Evolutionary conservation across 2,113 vertebrate genomes (phyloP).

Genomic region (Lagopus leucura): DNA sequence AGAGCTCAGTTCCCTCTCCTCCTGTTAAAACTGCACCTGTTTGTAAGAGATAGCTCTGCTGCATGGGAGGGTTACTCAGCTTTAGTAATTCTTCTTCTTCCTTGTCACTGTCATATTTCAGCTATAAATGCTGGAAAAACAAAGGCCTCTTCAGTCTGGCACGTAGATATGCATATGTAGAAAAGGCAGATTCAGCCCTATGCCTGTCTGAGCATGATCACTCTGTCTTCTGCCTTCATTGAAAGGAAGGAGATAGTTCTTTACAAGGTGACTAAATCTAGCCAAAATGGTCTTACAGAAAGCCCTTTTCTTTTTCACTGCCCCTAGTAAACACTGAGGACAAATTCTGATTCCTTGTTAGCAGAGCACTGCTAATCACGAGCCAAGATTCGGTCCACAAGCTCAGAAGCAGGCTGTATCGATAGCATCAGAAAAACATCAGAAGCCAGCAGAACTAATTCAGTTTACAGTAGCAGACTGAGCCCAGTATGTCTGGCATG

Average conservation of each 20-base stretch:
- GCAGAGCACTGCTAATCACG: not conserved
- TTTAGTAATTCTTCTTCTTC: constrained; percentile 28
- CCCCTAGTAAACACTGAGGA: not conserved
- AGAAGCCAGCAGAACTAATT: not conserved
- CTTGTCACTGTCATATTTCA: not conserved
- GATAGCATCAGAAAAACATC: not conserved
- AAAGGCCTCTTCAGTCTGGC: not conserved
- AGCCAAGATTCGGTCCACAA: not conserved
- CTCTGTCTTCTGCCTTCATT: not conserved
- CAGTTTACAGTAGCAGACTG: not conserved
- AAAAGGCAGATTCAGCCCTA: not conserved
- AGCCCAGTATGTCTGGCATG: not conserved
- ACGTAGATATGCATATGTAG: not conserved
- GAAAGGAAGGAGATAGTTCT: not conserved
- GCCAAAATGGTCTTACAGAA: not conserved
- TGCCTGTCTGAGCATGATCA: not conserved
- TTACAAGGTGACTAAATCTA: not conserved
- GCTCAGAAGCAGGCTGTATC: not conserved
- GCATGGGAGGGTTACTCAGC: constrained; percentile 8
- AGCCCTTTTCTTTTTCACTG: not conserved
- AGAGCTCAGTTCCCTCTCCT: constrained; percentile 18
- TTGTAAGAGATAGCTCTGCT: constrained; percentile 37
- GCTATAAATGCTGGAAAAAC: constrained; percentile 10
- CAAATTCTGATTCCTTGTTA: not conserved
- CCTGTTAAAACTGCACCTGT: constrained; percentile 27